Evolutionary conservation across 1,140 invertebrate genomes (phyloP), one percentile per base, ranked within the genome.

Genomic region (Pantala flavescens): DNA sequence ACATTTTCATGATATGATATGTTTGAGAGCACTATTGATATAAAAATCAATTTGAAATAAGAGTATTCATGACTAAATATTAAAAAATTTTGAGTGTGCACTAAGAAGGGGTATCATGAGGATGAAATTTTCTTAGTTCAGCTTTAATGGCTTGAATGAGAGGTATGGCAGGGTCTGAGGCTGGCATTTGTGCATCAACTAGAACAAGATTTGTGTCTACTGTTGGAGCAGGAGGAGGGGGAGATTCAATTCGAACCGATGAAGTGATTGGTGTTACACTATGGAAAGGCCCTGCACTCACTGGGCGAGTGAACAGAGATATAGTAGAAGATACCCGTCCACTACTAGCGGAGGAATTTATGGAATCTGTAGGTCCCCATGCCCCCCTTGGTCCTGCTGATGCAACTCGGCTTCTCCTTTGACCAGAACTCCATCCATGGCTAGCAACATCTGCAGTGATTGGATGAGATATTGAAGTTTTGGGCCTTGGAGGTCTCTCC

Each of bases 71-170:
- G 28, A 36, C 3, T 2, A 2, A 36, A 36, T 36, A 2, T 36
- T 36, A 36, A 36, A 36, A 36, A 36, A 36, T 36, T 36, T 9
- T 5, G 9, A 36, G n/a, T n/a, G 28, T 5, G 28, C 49, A 63
- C 49, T 63, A 63, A 19, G 49, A 63, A 5, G 12, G 49, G 16
- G 49, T 63, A 21, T 63, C 49, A 63, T 63, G 14, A 5, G 71
- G 23, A 23, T 77, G 77, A 72, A 82, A 82, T 71, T 78, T 74
- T 63, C 77, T 76, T 36, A 90, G 83, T 81, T 90, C 88, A 71
- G 84, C 83, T 78, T 88, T 88, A 75, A 89, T 89, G 55, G 87
- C 87, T 43, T 84, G 82, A 74, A 89, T 89, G 9, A 90, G 80
- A 16, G 88, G 87, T n/a, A 88, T 84, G 0, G 88, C 88, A 0